Percentiles rank a stretch among this genome's conserved stretches.
phyloP scores from a whole-genome alignment of 1,140 invertebrate species.

The Leguminivora glycinivorella region DNA sequence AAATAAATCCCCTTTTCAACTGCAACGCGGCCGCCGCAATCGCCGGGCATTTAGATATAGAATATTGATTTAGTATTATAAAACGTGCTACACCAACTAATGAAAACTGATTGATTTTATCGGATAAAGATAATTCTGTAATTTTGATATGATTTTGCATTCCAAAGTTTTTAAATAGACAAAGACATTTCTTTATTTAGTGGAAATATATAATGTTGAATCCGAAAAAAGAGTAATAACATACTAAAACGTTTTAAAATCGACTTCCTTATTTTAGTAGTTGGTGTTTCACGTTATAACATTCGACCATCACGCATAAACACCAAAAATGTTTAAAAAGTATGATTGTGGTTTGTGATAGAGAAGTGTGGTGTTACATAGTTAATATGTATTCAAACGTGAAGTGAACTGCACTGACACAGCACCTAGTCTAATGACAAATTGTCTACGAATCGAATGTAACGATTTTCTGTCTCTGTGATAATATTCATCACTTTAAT shows the following conservation, averaged over 20 bases:
- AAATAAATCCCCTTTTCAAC: background rate
- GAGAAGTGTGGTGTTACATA: conserved; percentile 37
- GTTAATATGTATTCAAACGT: background rate
- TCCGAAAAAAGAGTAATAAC: no score
- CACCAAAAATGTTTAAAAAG: conserved; percentile 61
- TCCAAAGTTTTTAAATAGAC: background rate
- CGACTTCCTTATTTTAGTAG: background rate
- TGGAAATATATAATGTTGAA: no score
- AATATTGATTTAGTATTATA: background rate
- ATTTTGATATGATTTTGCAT: background rate
- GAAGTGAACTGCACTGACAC: conserved; percentile 14
- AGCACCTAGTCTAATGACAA: background rate
- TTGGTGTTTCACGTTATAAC: background rate
- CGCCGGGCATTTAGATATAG: conserved; percentile 16
- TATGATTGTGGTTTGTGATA: conserved; percentile 60
- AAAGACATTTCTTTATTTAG: no score
- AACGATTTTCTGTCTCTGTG: conserved; percentile 22
- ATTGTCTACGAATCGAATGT: background rate
- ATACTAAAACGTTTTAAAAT: no score
- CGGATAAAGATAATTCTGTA: no score
- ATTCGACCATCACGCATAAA: conserved; percentile 53
- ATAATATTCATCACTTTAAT: conserved; percentile 19
- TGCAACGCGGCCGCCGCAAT: conserved; percentile 15
- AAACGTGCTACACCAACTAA: background rate
- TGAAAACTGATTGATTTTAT: background rate